Evolutionary conservation across 2,888 invertebrate species (phyloP), one percentile per base, ranked within the genome.

Genomic region (Temnothorax unifasciatus): DNA sequence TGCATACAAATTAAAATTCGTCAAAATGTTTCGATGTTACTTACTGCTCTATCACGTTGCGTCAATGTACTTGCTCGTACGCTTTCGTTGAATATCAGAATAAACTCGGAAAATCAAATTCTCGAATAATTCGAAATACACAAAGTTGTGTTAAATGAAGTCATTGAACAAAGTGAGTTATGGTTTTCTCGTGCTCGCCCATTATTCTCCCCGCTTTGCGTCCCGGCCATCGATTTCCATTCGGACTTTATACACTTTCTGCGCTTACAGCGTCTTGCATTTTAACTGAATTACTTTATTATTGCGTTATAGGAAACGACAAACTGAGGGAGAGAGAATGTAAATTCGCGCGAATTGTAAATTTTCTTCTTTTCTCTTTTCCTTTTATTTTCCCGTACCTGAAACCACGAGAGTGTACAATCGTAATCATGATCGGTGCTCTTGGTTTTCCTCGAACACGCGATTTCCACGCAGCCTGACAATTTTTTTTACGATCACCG

Each of bases 41-140:
- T 52, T 34, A n/a, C 34, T 11, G 5, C 6, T 71, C 8, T 54
- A 1, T 71, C 34, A 34, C n/a, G 21, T 71, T 71, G 21, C 4
- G n/a, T 21, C 15, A 66, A 54, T 71, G 71, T 13, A 8, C 38
- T n/a, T 54, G 54, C 15, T 38, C n/a, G 15, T 52, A 38, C 9
- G 9, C n/a, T 71, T 38, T 54, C 38, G 9, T 54, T 2, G 21
- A 71, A 38, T 54, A 38, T 1, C 13, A 57, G 41, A 57, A 57
- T 25, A 73, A 57, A 73, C 57, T 73, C 18, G 18, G 5, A 57
- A 59, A 57, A 57, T 73, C 73, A 0, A 34, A 34, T 34, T 6
- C 34, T 34, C 34, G 34, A 34, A 59, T 73, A 57, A 57, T 1
- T 41, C 8, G 57, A 73, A 57, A 73, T 73, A 25, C 41, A 25